Conservation (phyloP, 2,888 invertebrate species). For the Epirrita christyi region DNA sequence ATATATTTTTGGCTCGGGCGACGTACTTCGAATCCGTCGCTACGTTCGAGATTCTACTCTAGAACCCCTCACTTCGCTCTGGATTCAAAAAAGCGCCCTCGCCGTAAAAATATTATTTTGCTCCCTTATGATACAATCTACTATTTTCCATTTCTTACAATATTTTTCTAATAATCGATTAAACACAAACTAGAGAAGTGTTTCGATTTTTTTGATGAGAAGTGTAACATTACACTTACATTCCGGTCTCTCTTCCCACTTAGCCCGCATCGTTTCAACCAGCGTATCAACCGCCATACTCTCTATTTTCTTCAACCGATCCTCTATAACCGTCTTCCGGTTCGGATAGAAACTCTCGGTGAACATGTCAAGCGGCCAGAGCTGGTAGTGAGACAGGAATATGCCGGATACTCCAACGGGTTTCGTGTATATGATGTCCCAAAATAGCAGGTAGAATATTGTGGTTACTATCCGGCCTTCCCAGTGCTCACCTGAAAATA, state of each 20-base stretch:
- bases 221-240: too few species aligned
- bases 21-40: too few species aligned
- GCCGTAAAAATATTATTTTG: too few species aligned
- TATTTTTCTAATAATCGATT: too few species aligned
- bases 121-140: too few species aligned
- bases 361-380: constrained; percentile 89
- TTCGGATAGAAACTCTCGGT: constrained; percentile 87
- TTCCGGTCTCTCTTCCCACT: constrained; percentile 76
- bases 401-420: constrained; percentile 77
- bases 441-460: constrained; percentile 89
- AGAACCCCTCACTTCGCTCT: too few species aligned
- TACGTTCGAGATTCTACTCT: too few species aligned
- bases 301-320: constrained; percentile 69
- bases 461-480: constrained; percentile 87
- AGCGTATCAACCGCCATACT: constrained; percentile 62
- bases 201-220: too few species aligned
- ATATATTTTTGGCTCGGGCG: too few species aligned
- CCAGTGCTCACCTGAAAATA: constrained; percentile 86
- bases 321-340: constrained; percentile 85
- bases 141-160: too few species aligned
- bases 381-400: constrained; percentile 88
- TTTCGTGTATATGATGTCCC: constrained; percentile 89
- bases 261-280: constrained; percentile 66
- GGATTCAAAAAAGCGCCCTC: too few species aligned
- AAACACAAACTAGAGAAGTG: too few species aligned